Evolutionary conservation across 2,888 invertebrate genomes (phyloP), one percentile per base, ranked within the genome.

Genomic region (Argyra leucocephala): DNA sequence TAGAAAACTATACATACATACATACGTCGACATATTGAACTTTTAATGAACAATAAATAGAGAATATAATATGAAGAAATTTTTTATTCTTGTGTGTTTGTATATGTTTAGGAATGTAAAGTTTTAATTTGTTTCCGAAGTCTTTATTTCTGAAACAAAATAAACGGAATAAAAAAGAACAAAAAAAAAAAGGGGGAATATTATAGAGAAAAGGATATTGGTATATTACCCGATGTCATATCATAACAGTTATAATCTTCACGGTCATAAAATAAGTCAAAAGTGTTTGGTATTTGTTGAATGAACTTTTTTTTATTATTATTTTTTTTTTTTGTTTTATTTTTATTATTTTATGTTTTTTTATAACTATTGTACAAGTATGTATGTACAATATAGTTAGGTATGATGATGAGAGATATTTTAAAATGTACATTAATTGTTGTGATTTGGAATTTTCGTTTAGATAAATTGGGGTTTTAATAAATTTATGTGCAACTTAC

Each of bases 221-320:
- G n/a, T n/a, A n/a, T n/a, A n/a, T n/a, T n/a, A n/a, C n/a, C n/a
- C n/a, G n/a, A n/a, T n/a, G n/a, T n/a, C n/a, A n/a, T n/a, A n/a
- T n/a, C n/a, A n/a, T n/a, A 48, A 48, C 1, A 3, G 48, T 3
- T 48, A 48, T 18, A 18, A 18, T 7, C 15, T 48, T 12, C 48
- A 48, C 48, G 48, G 48, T 48, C 48, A 48, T 48, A 48, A 48
- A 48, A 48, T 48, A 48, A 48, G 48, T 48, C 48, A 48, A 48
- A n/a, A 48, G 48, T 48, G 18, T 48, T n/a, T 48, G 15, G 18
- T 48, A 48, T 48, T 48, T 48, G 48, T 48, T 48, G 48, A 1
- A 48, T 48, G 48, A 48, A 5, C 18, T 15, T 48, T 48, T 9
- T 48, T 15, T 15, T 48, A 2, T 48, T 48, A 18, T 15, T 18